phyloP scores from a whole-genome alignment of 2,888 invertebrate genomes.

The Eupithecia subfuscata region DNA sequence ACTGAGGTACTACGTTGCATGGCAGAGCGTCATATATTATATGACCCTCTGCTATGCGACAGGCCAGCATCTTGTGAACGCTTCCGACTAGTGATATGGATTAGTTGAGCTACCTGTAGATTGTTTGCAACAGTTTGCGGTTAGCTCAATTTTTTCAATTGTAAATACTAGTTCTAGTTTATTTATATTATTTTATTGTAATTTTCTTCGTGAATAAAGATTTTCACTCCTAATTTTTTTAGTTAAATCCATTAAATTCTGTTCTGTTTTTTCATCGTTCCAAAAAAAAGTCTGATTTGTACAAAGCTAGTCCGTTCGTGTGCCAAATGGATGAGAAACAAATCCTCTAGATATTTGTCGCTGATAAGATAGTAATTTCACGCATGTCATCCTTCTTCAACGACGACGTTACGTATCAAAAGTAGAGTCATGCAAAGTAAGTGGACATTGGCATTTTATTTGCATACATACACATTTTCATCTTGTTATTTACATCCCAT shows the following conservation, averaged over 20 bases:
- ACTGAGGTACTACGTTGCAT: no score
- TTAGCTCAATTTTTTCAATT: no score
- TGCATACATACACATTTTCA: neutral
- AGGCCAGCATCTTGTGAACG: no score
- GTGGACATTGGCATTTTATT: neutral
- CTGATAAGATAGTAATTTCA: slow-evolving; percentile 12
- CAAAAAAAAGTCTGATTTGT: neutral
- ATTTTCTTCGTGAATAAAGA: no score
- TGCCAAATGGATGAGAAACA: slow-evolving; percentile 1
- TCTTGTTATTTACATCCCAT: neutral
- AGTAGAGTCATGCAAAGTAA: neutral
- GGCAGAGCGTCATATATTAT: no score
- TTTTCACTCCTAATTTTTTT: no score
- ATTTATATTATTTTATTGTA: no score
- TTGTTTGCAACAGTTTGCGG: no score
- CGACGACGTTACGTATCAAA: neutral
- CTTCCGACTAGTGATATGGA: no score
- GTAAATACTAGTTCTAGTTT: no score
- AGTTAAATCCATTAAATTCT: neutral
- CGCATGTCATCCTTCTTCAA: slow-evolving; percentile 9
- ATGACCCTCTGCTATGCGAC: no score
- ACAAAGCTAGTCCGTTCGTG: neutral
- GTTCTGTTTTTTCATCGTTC: neutral
- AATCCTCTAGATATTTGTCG: slow-evolving; percentile 8
- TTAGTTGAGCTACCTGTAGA: no score